phyloP scores from a whole-genome alignment of 2,113 vertebrate species.

The Vireo altiloquus region DNA sequence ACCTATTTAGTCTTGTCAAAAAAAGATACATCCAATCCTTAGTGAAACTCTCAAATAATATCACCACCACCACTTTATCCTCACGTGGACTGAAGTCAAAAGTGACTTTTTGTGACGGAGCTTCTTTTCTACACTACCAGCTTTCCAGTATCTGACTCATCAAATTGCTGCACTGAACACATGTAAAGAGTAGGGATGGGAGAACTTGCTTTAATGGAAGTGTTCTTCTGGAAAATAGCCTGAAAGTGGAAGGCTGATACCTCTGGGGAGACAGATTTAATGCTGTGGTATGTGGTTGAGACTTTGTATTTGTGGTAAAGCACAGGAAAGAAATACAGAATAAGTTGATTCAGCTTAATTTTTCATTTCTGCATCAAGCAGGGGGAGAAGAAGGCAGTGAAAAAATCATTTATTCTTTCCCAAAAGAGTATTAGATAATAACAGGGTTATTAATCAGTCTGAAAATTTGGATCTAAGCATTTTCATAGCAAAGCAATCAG shows the following conservation, averaged over 20 bases:
- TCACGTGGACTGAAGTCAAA: background rate
- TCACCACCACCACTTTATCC: background rate
- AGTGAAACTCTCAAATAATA: background rate
- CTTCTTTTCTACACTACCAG: background rate
- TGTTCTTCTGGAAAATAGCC: background rate
- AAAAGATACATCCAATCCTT: background rate
- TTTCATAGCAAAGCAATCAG: background rate
- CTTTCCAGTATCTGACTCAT: background rate
- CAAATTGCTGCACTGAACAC: background rate
- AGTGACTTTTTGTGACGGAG: background rate
- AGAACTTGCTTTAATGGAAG: background rate
- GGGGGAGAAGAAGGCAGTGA: background rate
- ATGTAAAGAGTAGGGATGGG: background rate
- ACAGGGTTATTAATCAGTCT: background rate
- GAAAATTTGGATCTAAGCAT: background rate
- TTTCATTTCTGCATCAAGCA: background rate
- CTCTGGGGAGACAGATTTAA: constrained; percentile 9
- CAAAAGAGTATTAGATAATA: constrained; percentile 1
- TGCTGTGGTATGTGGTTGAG: background rate
- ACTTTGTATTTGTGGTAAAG: constrained; percentile 3
- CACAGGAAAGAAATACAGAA: background rate
- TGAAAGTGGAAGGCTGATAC: background rate
- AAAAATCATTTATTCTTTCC: background rate
- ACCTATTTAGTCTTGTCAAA: background rate
- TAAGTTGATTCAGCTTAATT: constrained; percentile 9